Evolutionary conservation across 2,113 vertebrate genomes (phyloP).

Genomic region (Stigmatopora argus): DNA sequence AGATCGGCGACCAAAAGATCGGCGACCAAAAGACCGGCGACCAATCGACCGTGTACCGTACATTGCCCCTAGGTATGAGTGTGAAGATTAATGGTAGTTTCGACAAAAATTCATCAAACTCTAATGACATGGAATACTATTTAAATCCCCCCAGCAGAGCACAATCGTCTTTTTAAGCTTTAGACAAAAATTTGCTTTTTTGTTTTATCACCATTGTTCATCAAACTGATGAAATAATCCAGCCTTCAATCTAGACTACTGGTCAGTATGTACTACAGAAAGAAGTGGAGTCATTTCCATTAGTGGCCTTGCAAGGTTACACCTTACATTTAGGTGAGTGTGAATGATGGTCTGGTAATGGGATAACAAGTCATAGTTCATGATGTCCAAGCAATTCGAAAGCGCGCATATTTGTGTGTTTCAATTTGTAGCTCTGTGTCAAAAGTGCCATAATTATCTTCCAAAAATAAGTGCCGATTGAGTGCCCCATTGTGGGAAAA

Average conservation of each 20-base stretch:
- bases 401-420: neutral
- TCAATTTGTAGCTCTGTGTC: conserved; percentile 12
- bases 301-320: conserved; percentile 20
- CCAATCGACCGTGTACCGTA: too few relatives aligned
- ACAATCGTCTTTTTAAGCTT: too few relatives aligned
- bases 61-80: too few relatives aligned
- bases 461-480: conserved; percentile 84
- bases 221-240: conserved; percentile 26
- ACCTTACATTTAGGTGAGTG: conserved; percentile 9
- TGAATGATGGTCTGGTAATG: neutral
- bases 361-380: neutral
- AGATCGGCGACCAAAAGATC: too few relatives aligned
- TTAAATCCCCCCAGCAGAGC: too few relatives aligned
- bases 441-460: conserved; percentile 81
- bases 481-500: conserved; percentile 81
- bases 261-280: conserved; percentile 9
- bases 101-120: too few relatives aligned
- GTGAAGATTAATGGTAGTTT: too few relatives aligned
- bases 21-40: too few relatives aligned
- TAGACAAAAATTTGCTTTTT: neutral
- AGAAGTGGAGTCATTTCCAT: conserved; percentile 33
- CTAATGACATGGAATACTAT: too few relatives aligned
- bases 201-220: neutral
- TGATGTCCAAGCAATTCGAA: neutral
- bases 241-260: conserved; percentile 7